Base-by-base conservation (phyloP, 1,140 invertebrate species). In the Muscidifurax raptorellus region DNA sequence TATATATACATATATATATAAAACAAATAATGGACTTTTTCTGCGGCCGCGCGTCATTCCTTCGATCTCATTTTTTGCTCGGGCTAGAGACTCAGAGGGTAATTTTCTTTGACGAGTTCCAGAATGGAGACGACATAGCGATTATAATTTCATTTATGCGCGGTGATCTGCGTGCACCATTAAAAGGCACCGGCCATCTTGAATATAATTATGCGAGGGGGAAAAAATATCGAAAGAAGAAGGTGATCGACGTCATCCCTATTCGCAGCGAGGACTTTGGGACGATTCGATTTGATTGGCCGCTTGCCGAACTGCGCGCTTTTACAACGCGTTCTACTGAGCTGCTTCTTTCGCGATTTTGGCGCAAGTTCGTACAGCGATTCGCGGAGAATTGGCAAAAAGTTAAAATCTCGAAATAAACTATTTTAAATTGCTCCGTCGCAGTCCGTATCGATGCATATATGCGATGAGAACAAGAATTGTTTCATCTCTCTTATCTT, bases 201-300 rank as follows among this genome's bases (percentile, higher is more conserved):
- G 82, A 83, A 83, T 83, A 83, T 83, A 83, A 83, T 78, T 80
- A 75, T 12, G 47, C 18, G 72, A 40, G 3, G 27, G 10, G 47
- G 13, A 69, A 27, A 83, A 81, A 81, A 36, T 13, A 74, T 40
- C 9, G 22, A 13, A 27, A 69, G 72, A 5, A 52, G 27, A 25
- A 75, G 72, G 18, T n/a, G 71, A 76, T 76, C 67, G 47, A 76
- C 71, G 30, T 82, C 71, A 80, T 66, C 4, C 36, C 64, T 44
- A 80, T 52, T 1, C 40, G 4, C 32, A 13, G 15, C 40, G 40
- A 47, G 69, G n/a, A 71, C 32, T 15, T 79, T 22, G 18, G 7
- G 4, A 44, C 22, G 80, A 66, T 36, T 5, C 4, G 7, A 89
- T 89, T 90, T 89, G 88, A 91, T 91, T 90, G 90, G 89, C 88